phyloP scores from a whole-genome alignment of 1,140 invertebrate genomes.

The Drosophila parvula region DNA sequence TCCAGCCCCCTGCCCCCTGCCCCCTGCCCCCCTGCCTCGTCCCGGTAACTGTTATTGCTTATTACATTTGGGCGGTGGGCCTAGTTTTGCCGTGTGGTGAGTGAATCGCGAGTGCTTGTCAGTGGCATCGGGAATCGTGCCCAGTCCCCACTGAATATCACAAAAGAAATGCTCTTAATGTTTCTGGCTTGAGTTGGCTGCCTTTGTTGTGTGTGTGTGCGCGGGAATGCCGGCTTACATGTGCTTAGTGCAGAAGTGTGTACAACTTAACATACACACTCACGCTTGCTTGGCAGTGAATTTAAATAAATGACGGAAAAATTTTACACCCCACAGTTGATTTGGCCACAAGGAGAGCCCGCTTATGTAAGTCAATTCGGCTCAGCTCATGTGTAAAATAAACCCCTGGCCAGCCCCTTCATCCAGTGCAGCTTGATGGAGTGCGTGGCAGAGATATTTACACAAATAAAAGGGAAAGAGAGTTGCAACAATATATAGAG shows the following conservation, averaged over 20 bases:
- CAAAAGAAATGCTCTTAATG: slow-evolving; percentile 63
- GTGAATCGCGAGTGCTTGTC: slow-evolving; percentile 52
- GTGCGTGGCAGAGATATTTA: slow-evolving; percentile 63
- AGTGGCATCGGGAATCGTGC: slow-evolving; percentile 32
- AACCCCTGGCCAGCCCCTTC: slow-evolving; percentile 31
- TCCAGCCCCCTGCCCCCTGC: not conserved
- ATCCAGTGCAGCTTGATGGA: slow-evolving; percentile 51
- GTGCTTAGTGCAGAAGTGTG: slow-evolving; percentile 34
- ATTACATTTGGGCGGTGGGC: slow-evolving; percentile 55
- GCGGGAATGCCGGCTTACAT: slow-evolving; percentile 46
- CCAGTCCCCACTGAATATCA: slow-evolving; percentile 37
- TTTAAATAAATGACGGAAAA: slow-evolving; percentile 78
- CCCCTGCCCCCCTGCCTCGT: not conserved
- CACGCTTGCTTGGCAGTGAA: slow-evolving; percentile 33
- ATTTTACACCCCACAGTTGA: slow-evolving; percentile 52
- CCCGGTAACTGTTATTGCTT: slow-evolving; percentile 70
- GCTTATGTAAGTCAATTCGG: slow-evolving; percentile 21
- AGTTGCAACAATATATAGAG: slow-evolving; percentile 11
- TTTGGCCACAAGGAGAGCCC: slow-evolving; percentile 12
- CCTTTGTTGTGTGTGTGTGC: slow-evolving; percentile 6
- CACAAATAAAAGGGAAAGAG: not conserved
- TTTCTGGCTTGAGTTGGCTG: slow-evolving; percentile 38
- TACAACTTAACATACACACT: slow-evolving; percentile 17
- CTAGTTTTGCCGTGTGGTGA: slow-evolving; percentile 61
- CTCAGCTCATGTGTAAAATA: slow-evolving; percentile 63